Evolutionary conservation across 2,888 invertebrate species (phyloP), one percentile per base, ranked within the genome.

Genomic region (Cryptus armator): DNA sequence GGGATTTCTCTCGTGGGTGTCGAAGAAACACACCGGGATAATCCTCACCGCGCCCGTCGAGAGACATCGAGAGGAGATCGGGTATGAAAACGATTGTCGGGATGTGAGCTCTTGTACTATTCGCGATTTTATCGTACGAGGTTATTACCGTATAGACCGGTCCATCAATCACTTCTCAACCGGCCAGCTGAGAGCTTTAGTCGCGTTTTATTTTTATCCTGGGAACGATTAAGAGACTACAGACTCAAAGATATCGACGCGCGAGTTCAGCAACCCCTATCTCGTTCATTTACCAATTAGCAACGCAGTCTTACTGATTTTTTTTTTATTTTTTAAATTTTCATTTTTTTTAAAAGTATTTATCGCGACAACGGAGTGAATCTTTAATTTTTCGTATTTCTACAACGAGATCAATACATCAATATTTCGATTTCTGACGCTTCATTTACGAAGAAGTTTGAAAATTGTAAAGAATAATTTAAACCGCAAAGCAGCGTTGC

Each of bases 1-100:
- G 44, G 44, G n/a, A 46, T 43, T 59, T 24, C 44, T 59, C 19
- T 72, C 43, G 59, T 59, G 44, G 59, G 59, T 72, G 72, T 72
- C 56, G 59, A 29, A 37, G 72, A 44, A 44, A 59, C 59, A 24
- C 43, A 56, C 37, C 0, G 10, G 14, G 62, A 16, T 43, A 16
- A 19, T 32, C 19, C 19, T 56, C 53, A 2, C 43, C 43, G 29
- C 29, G 62, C 37, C 37, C 29, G 62, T 6, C n/a, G 29, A 32
- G 32, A n/a, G 32, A 62, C 62, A 62, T 5, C 62, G 14, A n/a
- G 32, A 5, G 32, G 3, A 51, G 51, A 19, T 56, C 71, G 14
- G 53, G 71, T 37, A 24, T 56, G 51, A 51, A 70, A 32, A n/a
- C 51, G 24, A 70, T 70, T 10, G 62, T 62, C 62, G 62, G 29